phyloP scores from a whole-genome alignment of 2,797 vertebrate species.

The Ispidina lecontei region DNA sequence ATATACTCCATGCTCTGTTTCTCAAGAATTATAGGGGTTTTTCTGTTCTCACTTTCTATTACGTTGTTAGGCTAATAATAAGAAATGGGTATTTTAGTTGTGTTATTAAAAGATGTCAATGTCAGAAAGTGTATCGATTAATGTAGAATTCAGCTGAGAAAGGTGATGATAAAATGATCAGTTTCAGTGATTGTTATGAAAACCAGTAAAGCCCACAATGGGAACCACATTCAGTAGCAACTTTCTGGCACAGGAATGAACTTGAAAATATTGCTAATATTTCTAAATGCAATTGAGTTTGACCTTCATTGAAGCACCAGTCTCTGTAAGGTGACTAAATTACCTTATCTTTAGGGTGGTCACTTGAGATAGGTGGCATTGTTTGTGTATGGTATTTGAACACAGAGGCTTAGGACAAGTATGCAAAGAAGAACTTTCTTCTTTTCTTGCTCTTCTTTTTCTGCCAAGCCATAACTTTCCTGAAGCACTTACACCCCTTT shows the following conservation, averaged over 20 bases:
- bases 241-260: neutral
- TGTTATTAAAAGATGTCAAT: neutral
- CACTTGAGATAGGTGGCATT: neutral
- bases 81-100: neutral
- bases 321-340: neutral
- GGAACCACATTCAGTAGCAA: neutral
- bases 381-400: neutral
- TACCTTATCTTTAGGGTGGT: neutral
- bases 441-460: neutral
- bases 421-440: neutral
- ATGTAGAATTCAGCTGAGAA: neutral
- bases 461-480: conserved; percentile 12
- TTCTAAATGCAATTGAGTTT: neutral
- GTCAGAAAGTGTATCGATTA: neutral
- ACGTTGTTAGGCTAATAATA: neutral
- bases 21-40: neutral
- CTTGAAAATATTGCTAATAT: neutral
- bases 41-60: neutral
- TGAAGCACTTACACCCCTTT: neutral
- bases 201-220: neutral
- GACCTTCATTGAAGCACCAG: neutral
- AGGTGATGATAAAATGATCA: neutral
- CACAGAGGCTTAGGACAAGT: neutral
- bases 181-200: neutral
- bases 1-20: neutral